Percentiles rank a stretch among this genome's conserved stretches.
phyloP scores from a whole-genome alignment of 1,140 invertebrate species.

The Glossosoma conforme region DNA sequence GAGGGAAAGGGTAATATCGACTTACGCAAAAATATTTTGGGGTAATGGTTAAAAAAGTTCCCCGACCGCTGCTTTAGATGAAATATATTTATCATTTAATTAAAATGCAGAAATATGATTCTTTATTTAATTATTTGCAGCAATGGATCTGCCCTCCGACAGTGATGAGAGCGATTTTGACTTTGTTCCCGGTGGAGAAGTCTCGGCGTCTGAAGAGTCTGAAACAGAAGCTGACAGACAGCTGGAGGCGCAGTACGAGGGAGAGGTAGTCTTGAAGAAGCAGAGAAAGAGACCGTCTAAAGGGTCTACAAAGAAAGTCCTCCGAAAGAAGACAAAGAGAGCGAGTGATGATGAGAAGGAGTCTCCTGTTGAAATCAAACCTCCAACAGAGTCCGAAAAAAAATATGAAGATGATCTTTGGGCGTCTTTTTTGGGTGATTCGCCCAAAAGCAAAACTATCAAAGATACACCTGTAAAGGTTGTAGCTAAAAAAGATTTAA shows the following conservation, averaged over 20 bases:
- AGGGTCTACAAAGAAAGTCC: constrained; percentile 28
- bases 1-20: too few relatives aligned
- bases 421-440: constrained; percentile 70
- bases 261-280: constrained; percentile 37
- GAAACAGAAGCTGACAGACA: constrained; percentile 38
- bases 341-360: constrained; percentile 14
- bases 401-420: constrained; percentile 65
- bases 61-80: too few relatives aligned
- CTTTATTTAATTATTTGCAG: too few relatives aligned
- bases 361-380: constrained; percentile 36
- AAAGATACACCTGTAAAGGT: too few relatives aligned
- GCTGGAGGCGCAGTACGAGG: constrained; percentile 43
- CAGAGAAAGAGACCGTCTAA: constrained; percentile 37
- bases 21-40: too few relatives aligned
- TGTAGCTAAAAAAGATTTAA: too few relatives aligned
- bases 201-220: constrained; percentile 37
- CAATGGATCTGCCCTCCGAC: constrained; percentile 37
- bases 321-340: constrained; percentile 35
- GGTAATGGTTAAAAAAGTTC: too few relatives aligned
- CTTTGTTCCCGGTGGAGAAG: constrained; percentile 44
- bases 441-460: constrained; percentile 39
- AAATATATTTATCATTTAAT: too few relatives aligned
- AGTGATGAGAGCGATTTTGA: constrained; percentile 49
- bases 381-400: constrained; percentile 60
- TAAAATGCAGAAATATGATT: too few relatives aligned